Conservation (phyloP, 2,113 vertebrate genomes). For the Notothenia rossii region DNA sequence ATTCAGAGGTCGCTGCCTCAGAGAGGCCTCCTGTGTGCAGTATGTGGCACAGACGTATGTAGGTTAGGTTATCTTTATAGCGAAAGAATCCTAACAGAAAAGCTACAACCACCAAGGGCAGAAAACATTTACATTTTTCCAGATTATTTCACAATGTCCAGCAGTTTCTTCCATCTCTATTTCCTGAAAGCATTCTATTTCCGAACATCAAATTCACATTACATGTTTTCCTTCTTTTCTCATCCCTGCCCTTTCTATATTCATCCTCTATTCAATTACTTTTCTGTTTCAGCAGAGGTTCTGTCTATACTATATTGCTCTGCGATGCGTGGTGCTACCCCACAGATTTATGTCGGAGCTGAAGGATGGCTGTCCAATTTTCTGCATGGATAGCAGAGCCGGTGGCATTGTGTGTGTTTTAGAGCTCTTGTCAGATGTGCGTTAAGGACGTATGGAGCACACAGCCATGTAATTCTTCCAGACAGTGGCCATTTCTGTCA, state of each 20-base stretch:
- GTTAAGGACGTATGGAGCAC: conserved; percentile 61
- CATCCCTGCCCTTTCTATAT: conserved; percentile 60
- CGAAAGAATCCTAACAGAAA: conserved; percentile 9
- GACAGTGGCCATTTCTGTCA: conserved; percentile 57
- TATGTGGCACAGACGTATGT: conserved; percentile 39
- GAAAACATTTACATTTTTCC: neutral
- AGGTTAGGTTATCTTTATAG: conserved; percentile 61
- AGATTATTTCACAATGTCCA: conserved; percentile 9
- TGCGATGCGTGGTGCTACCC: conserved; percentile 62
- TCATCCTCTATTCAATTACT: conserved; percentile 77
- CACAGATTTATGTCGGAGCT: conserved; percentile 75
- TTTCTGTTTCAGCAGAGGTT: conserved; percentile 65
- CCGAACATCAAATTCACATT: conserved; percentile 41
- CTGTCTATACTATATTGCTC: conserved; percentile 61
- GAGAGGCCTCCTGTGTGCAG: conserved; percentile 51
- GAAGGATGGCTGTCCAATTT: conserved; percentile 84
- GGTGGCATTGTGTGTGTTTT: conserved; percentile 71
- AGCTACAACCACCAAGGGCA: neutral
- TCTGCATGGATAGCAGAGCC: conserved; percentile 74
- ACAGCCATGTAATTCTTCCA: conserved; percentile 49
- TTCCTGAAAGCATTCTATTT: conserved; percentile 20
- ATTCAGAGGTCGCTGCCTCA: conserved; percentile 38
- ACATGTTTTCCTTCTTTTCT: conserved; percentile 50
- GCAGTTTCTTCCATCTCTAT: neutral
- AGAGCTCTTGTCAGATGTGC: conserved; percentile 74